Conservation (phyloP, 2,797 vertebrate species). For the Lithobates sylvaticus region DNA sequence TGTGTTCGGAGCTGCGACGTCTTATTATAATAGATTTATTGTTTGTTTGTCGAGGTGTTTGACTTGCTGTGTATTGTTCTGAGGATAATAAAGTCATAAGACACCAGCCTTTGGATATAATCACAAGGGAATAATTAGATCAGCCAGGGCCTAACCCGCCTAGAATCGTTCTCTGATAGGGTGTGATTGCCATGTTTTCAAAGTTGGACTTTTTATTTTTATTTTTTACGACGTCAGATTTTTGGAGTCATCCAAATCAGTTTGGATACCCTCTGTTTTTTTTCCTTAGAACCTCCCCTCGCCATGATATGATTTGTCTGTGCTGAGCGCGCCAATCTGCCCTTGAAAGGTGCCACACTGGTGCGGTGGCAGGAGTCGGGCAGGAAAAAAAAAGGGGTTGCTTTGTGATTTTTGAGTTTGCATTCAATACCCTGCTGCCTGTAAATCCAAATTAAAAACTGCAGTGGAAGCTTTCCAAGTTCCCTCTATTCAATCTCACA, state of each 20-base stretch:
- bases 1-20: neutral
- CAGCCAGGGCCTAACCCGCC: neutral
- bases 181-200: neutral
- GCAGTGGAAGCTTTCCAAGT: conserved; percentile 14
- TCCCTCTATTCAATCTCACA: neutral
- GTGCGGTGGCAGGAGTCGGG: conserved; percentile 12
- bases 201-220: neutral
- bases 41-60: conserved; percentile 4
- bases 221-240: neutral
- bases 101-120: neutral
- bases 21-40: neutral
- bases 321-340: neutral
- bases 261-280: neutral
- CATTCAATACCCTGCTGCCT: conserved; percentile 17
- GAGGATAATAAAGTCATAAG: conserved; percentile 1
- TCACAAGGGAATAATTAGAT: neutral
- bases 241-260: neutral
- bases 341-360: conserved; percentile 29
- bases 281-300: conserved; percentile 16
- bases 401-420: conserved; percentile 13
- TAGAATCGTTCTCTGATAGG: neutral
- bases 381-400: neutral
- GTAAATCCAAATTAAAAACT: conserved; percentile 14
- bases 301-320: conserved; percentile 29
- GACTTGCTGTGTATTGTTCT: neutral